phyloP scores from a whole-genome alignment of 2,888 invertebrate species.

The Drosophila vallismaia region DNA sequence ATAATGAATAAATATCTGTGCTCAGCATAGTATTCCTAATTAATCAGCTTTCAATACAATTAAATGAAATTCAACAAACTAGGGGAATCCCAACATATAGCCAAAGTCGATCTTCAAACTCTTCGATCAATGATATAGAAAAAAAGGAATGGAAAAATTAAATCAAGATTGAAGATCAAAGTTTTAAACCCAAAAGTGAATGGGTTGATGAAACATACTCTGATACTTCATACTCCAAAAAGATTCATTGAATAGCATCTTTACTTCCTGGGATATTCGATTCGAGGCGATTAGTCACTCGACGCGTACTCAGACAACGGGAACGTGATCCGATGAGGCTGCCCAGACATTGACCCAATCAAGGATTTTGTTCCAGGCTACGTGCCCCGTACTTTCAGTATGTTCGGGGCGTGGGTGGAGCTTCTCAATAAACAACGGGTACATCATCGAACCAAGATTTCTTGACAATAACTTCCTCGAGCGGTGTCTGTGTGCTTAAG shows the following conservation, averaged over 20 bases:
- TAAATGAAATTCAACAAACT: too few relatives aligned
- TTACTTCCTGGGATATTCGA: constrained; percentile 17
- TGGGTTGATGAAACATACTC: neutral
- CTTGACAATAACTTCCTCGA: neutral
- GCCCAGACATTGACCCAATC: constrained; percentile 40
- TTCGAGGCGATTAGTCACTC: constrained; percentile 15
- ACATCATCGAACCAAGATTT: constrained; percentile 14
- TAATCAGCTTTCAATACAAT: too few relatives aligned
- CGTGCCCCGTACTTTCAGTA: constrained; percentile 12
- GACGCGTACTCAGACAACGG: constrained; percentile 22
- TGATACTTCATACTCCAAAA: neutral
- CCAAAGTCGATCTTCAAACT: too few relatives aligned
- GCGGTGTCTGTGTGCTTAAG: neutral
- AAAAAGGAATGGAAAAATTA: too few relatives aligned
- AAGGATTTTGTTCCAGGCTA: constrained; percentile 25
- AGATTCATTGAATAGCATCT: neutral
- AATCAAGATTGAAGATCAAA: too few relatives aligned
- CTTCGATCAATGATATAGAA: too few relatives aligned
- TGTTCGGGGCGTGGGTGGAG: constrained; percentile 18
- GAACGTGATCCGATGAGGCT: constrained; percentile 27
- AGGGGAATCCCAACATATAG: too few relatives aligned
- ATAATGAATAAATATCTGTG: too few relatives aligned
- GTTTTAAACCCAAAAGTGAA: too few relatives aligned
- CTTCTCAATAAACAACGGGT: constrained; percentile 9
- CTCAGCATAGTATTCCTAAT: too few relatives aligned